Conservation (phyloP, 2,797 vertebrate species). For the Pangasius krempfi region DNA sequence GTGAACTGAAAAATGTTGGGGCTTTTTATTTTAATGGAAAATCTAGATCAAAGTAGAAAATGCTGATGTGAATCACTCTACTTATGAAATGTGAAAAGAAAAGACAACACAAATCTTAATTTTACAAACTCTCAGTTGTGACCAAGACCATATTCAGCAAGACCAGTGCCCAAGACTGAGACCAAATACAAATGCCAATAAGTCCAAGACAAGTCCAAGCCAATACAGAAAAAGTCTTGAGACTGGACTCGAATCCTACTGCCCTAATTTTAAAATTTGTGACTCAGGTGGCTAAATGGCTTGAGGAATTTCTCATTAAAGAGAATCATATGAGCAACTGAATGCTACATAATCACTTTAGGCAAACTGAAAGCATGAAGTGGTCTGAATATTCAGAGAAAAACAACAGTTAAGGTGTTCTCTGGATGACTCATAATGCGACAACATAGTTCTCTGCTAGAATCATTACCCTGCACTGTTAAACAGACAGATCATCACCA, state of each 20-base stretch:
- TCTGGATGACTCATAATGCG: slow-evolving; percentile 22
- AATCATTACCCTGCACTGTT: background rate
- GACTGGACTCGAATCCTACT: background rate
- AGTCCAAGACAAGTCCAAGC: background rate
- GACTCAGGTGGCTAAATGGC: background rate
- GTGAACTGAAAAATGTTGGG: background rate
- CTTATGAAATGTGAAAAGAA: background rate
- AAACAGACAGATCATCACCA: background rate
- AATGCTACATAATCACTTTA: slow-evolving; percentile 39
- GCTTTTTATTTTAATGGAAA: background rate
- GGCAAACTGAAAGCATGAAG: background rate
- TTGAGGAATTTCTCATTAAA: slow-evolving; percentile 19
- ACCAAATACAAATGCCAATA: background rate
- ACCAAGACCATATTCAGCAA: background rate
- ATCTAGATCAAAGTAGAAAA: background rate
- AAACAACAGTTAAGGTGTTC: background rate
- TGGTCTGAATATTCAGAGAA: slow-evolving; percentile 1
- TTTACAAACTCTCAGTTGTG: background rate
- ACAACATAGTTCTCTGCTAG: background rate
- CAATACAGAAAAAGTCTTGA: background rate
- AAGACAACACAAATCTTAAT: background rate
- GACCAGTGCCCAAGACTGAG: background rate
- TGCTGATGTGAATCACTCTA: background rate
- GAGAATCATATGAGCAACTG: slow-evolving; percentile 20
- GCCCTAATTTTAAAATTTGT: background rate